phyloP scores from a whole-genome alignment of 2,113 vertebrate species.

The Pluvianellus socialis region DNA sequence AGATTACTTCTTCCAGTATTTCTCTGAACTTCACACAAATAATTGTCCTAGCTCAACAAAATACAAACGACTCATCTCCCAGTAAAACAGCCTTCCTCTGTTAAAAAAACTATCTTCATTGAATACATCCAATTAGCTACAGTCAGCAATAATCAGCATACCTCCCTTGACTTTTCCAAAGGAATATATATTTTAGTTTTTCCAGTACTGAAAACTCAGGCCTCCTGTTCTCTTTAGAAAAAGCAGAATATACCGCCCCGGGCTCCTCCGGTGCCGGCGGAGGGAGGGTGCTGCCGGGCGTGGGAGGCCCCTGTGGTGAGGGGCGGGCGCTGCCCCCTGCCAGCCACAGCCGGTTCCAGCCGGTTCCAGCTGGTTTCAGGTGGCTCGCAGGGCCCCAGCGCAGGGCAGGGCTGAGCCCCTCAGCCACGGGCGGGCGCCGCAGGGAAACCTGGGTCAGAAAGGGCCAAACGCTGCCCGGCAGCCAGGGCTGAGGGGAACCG shows the following conservation, averaged over 20 bases:
- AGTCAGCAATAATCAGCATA: background rate
- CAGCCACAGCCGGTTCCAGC: too few relatives aligned
- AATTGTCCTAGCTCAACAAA: background rate
- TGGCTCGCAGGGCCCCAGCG: too few relatives aligned
- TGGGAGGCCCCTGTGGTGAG: too few relatives aligned
- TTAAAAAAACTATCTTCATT: background rate
- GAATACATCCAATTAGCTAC: background rate
- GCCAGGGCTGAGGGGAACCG: too few relatives aligned
- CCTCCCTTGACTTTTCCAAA: background rate
- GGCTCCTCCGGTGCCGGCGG: fast-evolving
- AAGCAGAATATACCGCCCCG: fast-evolving
- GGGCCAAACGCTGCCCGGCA: too few relatives aligned
- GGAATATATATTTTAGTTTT: background rate
- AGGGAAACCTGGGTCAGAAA: too few relatives aligned
- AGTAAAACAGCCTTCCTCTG: background rate
- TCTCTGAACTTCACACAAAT: background rate
- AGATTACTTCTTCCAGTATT: background rate
- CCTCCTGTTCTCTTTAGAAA: background rate
- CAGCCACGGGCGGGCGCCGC: too few relatives aligned
- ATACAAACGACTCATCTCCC: background rate
- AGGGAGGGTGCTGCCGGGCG: too few relatives aligned
- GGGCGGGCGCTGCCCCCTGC: too few relatives aligned
- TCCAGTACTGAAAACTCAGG: background rate
- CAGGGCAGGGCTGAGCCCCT: too few relatives aligned
- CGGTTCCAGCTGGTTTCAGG: too few relatives aligned